Conservation (phyloP, 1,140 invertebrate species). For the Hycleus phaleratus region DNA sequence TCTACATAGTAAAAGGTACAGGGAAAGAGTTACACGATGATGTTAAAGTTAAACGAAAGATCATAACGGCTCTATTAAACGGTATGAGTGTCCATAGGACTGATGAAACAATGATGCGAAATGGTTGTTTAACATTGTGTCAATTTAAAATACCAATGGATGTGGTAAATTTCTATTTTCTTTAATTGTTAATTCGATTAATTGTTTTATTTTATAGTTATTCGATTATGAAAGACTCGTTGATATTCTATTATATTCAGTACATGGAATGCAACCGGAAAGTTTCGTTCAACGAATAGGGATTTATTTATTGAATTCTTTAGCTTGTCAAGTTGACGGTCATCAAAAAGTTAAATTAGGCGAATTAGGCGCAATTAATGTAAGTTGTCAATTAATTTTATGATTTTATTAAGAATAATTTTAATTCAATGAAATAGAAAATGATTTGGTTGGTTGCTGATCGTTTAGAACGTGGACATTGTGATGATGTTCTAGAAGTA, state of each 20-base stretch:
- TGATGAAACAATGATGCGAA: slow-evolving; percentile 90
- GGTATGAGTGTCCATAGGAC: slow-evolving; percentile 79
- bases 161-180: slow-evolving; percentile 62
- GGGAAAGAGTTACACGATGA: slow-evolving; percentile 58
- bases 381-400: slow-evolving; percentile 37
- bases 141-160: slow-evolving; percentile 93
- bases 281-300: slow-evolving; percentile 90
- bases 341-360: slow-evolving; percentile 85
- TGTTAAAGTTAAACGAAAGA: slow-evolving; percentile 64
- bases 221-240: slow-evolving; percentile 88
- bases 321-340: slow-evolving; percentile 94
- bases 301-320: slow-evolving; percentile 88
- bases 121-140: slow-evolving; percentile 89
- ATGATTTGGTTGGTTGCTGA: slow-evolving; percentile 80
- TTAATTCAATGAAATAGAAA: slow-evolving; percentile 48
- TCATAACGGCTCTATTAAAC: slow-evolving; percentile 72
- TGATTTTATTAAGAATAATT: background rate
- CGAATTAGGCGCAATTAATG: slow-evolving; percentile 78
- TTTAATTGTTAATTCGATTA: background rate
- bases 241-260: slow-evolving; percentile 73
- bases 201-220: slow-evolving; percentile 50
- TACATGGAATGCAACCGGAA: slow-evolving; percentile 72
- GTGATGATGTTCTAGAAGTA: slow-evolving; percentile 94
- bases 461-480: slow-evolving; percentile 61
- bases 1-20: slow-evolving; percentile 86